Evolutionary conservation across 2,113 vertebrate genomes (phyloP).

Genomic region (Pyxicephalus adspersus): DNA sequence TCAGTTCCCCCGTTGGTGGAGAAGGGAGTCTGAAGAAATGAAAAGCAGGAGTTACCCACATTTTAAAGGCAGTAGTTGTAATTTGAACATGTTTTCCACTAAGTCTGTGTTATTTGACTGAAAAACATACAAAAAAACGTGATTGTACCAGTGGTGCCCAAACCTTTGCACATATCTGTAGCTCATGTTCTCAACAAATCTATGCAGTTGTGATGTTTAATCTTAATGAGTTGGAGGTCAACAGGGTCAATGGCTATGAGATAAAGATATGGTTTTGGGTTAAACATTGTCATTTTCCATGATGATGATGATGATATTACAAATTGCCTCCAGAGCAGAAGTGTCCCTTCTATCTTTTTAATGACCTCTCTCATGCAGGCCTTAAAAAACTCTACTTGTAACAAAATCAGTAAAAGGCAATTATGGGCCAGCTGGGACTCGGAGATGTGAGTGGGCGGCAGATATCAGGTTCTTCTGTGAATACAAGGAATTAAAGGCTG

Average conservation of each 20-base stretch:
- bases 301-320: slow-evolving; percentile 3
- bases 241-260: neutral
- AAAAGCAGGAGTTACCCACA: too few species aligned
- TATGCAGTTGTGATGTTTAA: too few species aligned
- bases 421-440: slow-evolving; percentile 61
- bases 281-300: slow-evolving; percentile 5
- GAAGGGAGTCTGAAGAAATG: too few species aligned
- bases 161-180: too few species aligned
- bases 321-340: neutral
- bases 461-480: slow-evolving; percentile 12
- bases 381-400: slow-evolving; percentile 44
- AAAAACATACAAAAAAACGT: too few species aligned
- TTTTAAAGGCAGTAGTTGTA: too few species aligned
- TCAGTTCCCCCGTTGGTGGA: too few species aligned
- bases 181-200: too few species aligned
- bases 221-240: too few species aligned
- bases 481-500: slow-evolving; percentile 26
- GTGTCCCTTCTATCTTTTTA: neutral
- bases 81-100: too few species aligned
- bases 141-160: too few species aligned
- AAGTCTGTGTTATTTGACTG: too few species aligned
- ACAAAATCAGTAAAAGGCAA: slow-evolving; percentile 57
- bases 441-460: slow-evolving; percentile 58
- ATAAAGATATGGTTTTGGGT: neutral
- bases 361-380: neutral